phyloP scores from a whole-genome alignment of 2,113 vertebrate genomes.

The Myrmecophaga tridactyla region DNA sequence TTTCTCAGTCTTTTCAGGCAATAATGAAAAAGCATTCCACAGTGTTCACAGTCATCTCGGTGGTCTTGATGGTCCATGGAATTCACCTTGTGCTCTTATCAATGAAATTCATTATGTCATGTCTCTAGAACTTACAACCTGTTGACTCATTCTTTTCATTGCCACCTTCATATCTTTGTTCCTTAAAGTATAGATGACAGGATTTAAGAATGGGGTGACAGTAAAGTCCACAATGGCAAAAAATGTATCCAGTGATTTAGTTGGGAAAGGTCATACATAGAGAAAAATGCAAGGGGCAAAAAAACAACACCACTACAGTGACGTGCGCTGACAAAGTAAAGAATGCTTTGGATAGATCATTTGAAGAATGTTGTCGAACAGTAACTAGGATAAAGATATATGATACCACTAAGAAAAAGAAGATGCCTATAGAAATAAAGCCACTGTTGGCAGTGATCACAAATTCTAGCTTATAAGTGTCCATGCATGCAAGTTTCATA shows the following conservation, averaged over 20 bases:
- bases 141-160: constrained; percentile 47
- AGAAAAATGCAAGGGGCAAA: too few relatives aligned
- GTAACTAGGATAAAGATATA: constrained; percentile 69
- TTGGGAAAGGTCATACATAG: too few relatives aligned
- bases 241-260: too few relatives aligned
- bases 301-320: constrained; percentile 59
- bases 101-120: background rate
- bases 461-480: constrained; percentile 68
- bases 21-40: background rate
- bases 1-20: background rate
- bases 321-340: constrained; percentile 70
- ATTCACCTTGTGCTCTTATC: background rate
- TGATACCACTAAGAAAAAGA: constrained; percentile 66
- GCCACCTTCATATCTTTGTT: constrained; percentile 72
- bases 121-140: constrained; percentile 46
- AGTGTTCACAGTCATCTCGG: background rate
- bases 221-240: constrained; percentile 75
- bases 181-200: constrained; percentile 74
- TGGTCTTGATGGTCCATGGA: background rate
- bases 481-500: constrained; percentile 71
- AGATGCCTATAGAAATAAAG: constrained; percentile 70
- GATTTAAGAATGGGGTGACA: constrained; percentile 74
- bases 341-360: constrained; percentile 66
- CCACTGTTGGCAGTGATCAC: too few relatives aligned
- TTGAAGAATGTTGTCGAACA: constrained; percentile 63